Evolutionary conservation across 2,888 invertebrate species (phyloP), one percentile per base, ranked within the genome.

Genomic region (Pristionchus maxplancki): DNA sequence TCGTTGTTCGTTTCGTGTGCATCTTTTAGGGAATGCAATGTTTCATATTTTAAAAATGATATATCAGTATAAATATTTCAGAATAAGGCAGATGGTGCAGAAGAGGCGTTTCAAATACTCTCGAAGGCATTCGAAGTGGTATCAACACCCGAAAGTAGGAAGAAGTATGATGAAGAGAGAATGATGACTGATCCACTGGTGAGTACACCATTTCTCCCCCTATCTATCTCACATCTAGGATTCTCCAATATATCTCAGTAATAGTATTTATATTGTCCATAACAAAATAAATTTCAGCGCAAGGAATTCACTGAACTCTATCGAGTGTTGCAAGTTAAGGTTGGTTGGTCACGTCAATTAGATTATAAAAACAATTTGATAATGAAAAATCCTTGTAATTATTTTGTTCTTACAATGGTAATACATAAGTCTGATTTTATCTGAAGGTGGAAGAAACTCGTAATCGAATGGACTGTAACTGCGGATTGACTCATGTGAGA

Each of bases 61-160:
- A 34, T 40, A 9, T 17, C 0, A 24, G 17, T 53, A 20, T 82
- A 28, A 37, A 34, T 37, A 85, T 88, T 89, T 20, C 58, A 91
- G 90, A 90, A 89, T 64, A 71, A 31, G 5, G 58, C 86, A 17
- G 90, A 91, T 8, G 98, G 98, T 50, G 98, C 98, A 0, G 98
- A 98, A 95, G 98, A 98, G 95, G 98, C 98, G 62, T 98, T 98
- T 95, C 98, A 98, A 96, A 98, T 98, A 95, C 96, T 98, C 91
- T 97, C 97, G 93, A 97, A 97, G 95, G 98, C 98, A 13, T 98
- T 98, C 95, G 98, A 98, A 95, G 96, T 98, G 95, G 97, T 98
- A 93, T 98, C 98, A 44, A 97, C 97, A 95, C 97, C 97, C 93
- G 97, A 97, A 17, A 28, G 24, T n/a, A 71, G 87, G n/a, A 71